A percentile compares a stretch with the other conserved stretches of the same genome.
These are phyloP conservation scores for Machaerirhynchus nigripectus DNA, from an alignment of 2,113 vertebrate species.

Conservation along the genomic window DNA sequence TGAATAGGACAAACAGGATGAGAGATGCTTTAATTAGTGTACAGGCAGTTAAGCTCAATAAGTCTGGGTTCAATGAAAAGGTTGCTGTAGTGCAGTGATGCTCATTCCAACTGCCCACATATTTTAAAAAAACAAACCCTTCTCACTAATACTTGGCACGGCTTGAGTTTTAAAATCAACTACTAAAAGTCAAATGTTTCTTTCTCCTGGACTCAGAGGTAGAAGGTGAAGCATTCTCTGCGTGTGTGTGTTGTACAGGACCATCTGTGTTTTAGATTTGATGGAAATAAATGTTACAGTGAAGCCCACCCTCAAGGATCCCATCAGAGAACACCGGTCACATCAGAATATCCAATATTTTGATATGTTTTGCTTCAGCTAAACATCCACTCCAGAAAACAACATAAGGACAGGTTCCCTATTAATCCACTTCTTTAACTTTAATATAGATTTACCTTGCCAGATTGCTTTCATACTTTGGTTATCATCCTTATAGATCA, in stretches of 20 bases:
- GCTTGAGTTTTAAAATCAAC: not conserved
- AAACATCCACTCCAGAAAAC: not conserved
- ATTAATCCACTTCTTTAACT: not conserved
- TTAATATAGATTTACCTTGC: not conserved
- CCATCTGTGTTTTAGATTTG: not conserved
- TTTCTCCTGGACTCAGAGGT: not conserved
- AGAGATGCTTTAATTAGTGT: constrained; percentile 47
- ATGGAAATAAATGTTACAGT: not conserved
- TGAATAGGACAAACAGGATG: constrained; percentile 10
- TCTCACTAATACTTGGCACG: not conserved
- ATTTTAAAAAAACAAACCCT: not conserved
- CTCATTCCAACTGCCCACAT: not conserved
- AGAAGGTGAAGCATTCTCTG: not conserved
- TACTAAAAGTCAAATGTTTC: not conserved
- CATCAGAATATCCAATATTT: not conserved
- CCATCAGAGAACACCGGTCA: rapidly evolving
- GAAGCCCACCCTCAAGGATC: not conserved
- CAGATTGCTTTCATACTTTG: not conserved
- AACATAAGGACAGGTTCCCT: not conserved
- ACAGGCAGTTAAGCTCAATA: constrained; percentile 25
- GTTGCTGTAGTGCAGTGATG: not conserved
- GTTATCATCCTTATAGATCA: not conserved
- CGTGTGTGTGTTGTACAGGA: not conserved
- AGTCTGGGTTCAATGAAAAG: constrained; percentile 4
- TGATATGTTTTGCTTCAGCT: not conserved